Conservation (phyloP, 2,113 vertebrate species). For the Nerophis lumbriciformis region DNA sequence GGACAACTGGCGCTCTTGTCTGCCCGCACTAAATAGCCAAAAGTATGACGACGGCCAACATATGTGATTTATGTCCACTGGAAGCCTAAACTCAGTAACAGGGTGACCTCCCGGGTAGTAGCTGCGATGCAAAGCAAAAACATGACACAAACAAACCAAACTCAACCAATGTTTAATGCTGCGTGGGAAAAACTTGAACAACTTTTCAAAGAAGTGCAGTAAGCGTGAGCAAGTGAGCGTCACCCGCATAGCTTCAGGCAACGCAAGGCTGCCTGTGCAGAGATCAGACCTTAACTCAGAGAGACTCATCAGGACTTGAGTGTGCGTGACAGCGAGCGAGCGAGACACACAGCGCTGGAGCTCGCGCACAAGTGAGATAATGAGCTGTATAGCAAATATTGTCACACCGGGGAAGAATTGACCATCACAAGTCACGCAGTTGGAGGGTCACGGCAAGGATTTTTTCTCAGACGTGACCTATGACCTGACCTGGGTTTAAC, state of each 20-base stretch:
- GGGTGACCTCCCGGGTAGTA: too few relatives aligned
- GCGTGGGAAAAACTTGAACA: background rate
- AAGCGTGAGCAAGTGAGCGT: conserved; percentile 10
- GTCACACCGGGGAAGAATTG: background rate
- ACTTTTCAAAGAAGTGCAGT: conserved; percentile 8
- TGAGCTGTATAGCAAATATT: conserved; percentile 2
- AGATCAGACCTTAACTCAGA: conserved; percentile 28
- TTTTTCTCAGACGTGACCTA: conserved; percentile 22
- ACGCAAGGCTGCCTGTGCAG: conserved; percentile 10
- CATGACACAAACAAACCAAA: too few relatives aligned
- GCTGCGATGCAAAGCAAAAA: too few relatives aligned
- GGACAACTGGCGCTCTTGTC: conserved; percentile 13
- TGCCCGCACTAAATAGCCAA: background rate
- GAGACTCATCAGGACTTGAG: conserved; percentile 11
- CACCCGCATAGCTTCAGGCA: conserved; percentile 31
- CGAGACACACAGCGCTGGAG: background rate
- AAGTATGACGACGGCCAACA: background rate
- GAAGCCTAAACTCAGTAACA: background rate
- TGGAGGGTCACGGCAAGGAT: background rate
- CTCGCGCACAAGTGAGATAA: conserved; percentile 9
- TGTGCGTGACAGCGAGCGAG: background rate
- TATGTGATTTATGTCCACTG: background rate
- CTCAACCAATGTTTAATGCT: too few relatives aligned
- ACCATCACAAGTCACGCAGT: background rate
- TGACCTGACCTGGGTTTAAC: conserved; percentile 45